Percentiles rank a stretch among this genome's conserved stretches.
Evolutionary conservation across 2,113 vertebrate species (phyloP).

Genomic region (Ciconia stormi): DNA sequence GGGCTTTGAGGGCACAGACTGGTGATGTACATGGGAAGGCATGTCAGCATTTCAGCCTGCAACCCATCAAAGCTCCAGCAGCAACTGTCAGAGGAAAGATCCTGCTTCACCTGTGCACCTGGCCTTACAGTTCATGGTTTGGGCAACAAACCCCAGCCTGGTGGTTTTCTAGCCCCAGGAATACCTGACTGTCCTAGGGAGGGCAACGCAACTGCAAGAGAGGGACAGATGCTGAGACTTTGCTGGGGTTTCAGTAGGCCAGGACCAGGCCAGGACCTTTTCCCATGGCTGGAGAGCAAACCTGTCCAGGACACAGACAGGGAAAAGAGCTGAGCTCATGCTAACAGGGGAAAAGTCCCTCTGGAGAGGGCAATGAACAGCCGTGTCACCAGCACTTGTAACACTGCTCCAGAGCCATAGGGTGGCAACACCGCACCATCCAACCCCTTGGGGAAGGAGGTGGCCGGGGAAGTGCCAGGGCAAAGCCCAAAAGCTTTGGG

Average conservation of each 20-base stretch:
- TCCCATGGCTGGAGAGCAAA: neutral
- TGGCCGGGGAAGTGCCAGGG: neutral
- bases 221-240: neutral
- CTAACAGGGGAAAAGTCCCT: neutral
- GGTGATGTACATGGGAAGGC: neutral
- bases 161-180: neutral
- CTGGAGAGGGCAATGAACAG: neutral
- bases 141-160: neutral
- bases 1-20: neutral
- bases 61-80: neutral
- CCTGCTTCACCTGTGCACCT: neutral
- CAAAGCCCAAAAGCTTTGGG: neutral
- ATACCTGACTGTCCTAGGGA: neutral
- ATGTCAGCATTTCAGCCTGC: neutral
- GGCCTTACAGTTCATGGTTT: neutral
- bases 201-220: neutral
- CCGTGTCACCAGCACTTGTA: neutral
- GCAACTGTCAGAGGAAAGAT: neutral
- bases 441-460: neutral
- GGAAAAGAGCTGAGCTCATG: neutral
- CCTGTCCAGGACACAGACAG: neutral
- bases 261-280: neutral
- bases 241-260: neutral
- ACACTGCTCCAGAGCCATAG: conserved; percentile 12
- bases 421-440: conserved; percentile 21